These are phyloP conservation scores for Brachystomella parvula DNA, from an alignment of 1,140 invertebrate genomes.

Conservation along the genomic window DNA sequence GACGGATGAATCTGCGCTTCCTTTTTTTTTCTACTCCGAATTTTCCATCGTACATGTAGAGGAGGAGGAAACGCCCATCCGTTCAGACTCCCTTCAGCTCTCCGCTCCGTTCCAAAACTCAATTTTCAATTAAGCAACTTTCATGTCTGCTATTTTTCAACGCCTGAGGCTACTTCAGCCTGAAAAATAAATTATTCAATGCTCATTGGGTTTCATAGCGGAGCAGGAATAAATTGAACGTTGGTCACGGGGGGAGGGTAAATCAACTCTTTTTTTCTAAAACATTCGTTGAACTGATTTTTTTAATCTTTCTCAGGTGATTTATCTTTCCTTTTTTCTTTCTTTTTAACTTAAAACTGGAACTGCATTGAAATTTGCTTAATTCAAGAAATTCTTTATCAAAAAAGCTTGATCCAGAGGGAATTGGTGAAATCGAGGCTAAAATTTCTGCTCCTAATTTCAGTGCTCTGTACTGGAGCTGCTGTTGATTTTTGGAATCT, in stretches of 20 bases:
- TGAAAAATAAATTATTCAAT: not conserved
- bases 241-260: no score
- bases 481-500: no score
- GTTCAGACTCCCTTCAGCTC: constrained; percentile 34
- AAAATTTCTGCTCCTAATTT: no score
- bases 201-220: not conserved
- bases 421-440: no score
- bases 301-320: not conserved
- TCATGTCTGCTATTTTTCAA: not conserved
- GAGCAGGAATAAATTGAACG: not conserved
- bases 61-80: constrained; percentile 35
- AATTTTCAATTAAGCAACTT: constrained; percentile 9
- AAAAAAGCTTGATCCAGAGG: no score
- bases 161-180: not conserved
- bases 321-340: no score
- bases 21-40: not conserved
- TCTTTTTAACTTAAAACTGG: no score
- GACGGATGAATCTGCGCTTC: no score
- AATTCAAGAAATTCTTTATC: no score
- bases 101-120: constrained; percentile 30
- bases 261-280: no score
- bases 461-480: no score
- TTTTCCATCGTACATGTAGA: constrained; percentile 1
- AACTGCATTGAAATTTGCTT: no score
- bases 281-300: not conserved